Conservation (phyloP, 2,797 vertebrate genomes). For the Enteromius fasciolatus region DNA sequence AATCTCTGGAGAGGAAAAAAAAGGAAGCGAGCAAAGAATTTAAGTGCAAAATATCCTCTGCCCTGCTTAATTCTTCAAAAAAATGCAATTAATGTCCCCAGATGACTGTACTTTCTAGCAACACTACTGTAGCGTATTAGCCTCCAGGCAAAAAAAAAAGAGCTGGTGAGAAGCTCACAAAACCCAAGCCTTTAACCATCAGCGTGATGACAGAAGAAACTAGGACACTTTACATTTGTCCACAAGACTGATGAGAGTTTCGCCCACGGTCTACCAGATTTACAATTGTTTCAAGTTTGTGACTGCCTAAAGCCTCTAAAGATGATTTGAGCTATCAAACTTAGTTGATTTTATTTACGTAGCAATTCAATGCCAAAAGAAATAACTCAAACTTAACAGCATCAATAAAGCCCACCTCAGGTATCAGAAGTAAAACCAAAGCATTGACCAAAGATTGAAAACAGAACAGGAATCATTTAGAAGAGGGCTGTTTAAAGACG, state of each 20-base stretch:
- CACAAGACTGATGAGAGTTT: conserved; percentile 48
- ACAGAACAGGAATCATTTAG: conserved; percentile 40
- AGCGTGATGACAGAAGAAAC: conserved; percentile 27
- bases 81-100: conserved; percentile 46
- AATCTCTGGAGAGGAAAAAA: conserved; percentile 35
- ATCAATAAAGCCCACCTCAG: conserved; percentile 58
- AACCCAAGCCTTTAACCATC: conserved; percentile 40
- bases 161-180: not conserved
- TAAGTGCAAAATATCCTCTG: conserved; percentile 42
- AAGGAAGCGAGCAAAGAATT: conserved; percentile 26
- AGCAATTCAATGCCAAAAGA: conserved; percentile 72
- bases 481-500: conserved; percentile 33
- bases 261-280: conserved; percentile 69
- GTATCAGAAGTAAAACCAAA: conserved; percentile 43
- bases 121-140: conserved; percentile 35
- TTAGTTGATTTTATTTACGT: conserved; percentile 76
- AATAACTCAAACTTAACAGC: conserved; percentile 68
- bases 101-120: conserved; percentile 36
- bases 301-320: conserved; percentile 66
- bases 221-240: conserved; percentile 52
- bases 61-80: conserved; percentile 41
- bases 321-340: conserved; percentile 72
- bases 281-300: conserved; percentile 63
- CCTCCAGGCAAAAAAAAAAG: conserved; percentile 22
- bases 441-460: conserved; percentile 42